phyloP scores from a whole-genome alignment of 2,888 invertebrate species.

The Andrena marginata region DNA sequence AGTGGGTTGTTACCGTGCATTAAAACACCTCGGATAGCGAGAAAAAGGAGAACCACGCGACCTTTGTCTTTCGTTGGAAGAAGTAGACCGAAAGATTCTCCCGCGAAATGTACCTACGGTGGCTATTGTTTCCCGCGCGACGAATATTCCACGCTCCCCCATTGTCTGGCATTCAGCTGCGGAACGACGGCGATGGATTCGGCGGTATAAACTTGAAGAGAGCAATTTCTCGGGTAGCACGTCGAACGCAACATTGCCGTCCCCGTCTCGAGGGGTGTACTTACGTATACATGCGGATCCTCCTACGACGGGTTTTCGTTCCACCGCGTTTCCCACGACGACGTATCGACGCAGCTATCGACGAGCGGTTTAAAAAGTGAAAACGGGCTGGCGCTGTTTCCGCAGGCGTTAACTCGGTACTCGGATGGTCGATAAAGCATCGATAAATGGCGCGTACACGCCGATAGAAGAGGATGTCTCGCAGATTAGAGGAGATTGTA shows the following conservation, averaged over 20 bases:
- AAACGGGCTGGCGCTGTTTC: constrained; percentile 11
- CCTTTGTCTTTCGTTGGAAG: constrained; percentile 42
- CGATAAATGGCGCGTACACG: constrained; percentile 1
- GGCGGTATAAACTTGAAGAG: constrained; percentile 55
- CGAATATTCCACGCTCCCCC: constrained; percentile 31
- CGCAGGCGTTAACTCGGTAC: constrained; percentile 5
- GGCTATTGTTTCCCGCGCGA: constrained; percentile 56
- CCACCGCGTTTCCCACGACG: neutral
- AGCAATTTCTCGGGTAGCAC: constrained; percentile 67
- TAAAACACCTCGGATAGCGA: neutral
- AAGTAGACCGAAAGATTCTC: constrained; percentile 5
- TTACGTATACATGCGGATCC: neutral
- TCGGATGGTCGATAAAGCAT: constrained; percentile 2
- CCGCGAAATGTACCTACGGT: neutral
- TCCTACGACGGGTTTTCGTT: neutral
- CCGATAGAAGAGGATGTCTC: neutral
- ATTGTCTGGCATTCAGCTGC: constrained; percentile 50
- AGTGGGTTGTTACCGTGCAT: constrained; percentile 11
- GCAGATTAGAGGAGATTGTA: neutral
- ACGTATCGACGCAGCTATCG: neutral
- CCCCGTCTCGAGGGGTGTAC: constrained; percentile 1
- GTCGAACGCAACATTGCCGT: constrained; percentile 61
- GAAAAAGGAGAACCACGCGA: constrained; percentile 17
- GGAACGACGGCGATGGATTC: constrained; percentile 56
- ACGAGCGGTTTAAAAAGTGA: constrained; percentile 22